Percentiles rank a stretch among this genome's conserved stretches.
Evolutionary conservation across 1,140 invertebrate genomes (phyloP).

Genomic region (Agraylea sexmaculata): DNA sequence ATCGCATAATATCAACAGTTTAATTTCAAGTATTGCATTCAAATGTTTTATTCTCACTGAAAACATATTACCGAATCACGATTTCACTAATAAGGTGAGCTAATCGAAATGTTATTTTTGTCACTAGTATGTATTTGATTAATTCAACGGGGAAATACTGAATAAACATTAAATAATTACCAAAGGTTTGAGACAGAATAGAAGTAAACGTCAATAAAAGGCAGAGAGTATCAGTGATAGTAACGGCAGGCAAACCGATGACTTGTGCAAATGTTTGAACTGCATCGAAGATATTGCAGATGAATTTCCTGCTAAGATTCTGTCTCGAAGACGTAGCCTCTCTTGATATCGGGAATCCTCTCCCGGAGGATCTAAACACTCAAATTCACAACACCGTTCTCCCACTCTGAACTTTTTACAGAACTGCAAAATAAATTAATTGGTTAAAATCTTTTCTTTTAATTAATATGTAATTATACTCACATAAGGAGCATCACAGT

Average conservation of each 20-base stretch:
- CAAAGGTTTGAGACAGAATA: too few relatives aligned
- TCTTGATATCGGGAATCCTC: conserved; percentile 46
- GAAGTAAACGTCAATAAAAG: too few relatives aligned
- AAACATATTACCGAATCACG: too few relatives aligned
- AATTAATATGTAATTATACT: conserved; percentile 30
- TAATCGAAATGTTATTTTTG: too few relatives aligned
- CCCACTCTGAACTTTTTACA: conserved; percentile 65
- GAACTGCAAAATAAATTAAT: conserved; percentile 39
- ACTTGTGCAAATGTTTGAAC: too few relatives aligned
- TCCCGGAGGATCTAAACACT: conserved; percentile 57
- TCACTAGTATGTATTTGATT: too few relatives aligned
- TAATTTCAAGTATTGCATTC: too few relatives aligned
- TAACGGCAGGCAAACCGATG: conserved; percentile 12
- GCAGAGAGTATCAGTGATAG: conserved; percentile 5
- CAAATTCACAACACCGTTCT: conserved; percentile 63
- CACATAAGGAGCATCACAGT: conserved; percentile 73
- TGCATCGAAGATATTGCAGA: conserved; percentile 30
- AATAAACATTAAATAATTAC: too few relatives aligned
- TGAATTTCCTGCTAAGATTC: conserved; percentile 45
- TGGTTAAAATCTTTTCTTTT: not conserved
- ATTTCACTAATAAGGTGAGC: too few relatives aligned
- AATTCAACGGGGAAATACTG: too few relatives aligned
- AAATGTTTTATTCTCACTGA: too few relatives aligned
- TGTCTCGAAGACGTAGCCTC: conserved; percentile 39
- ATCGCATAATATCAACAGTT: too few relatives aligned